Base-by-base conservation (phyloP, 2,797 vertebrate genomes). In the Cossypha caffra region DNA sequence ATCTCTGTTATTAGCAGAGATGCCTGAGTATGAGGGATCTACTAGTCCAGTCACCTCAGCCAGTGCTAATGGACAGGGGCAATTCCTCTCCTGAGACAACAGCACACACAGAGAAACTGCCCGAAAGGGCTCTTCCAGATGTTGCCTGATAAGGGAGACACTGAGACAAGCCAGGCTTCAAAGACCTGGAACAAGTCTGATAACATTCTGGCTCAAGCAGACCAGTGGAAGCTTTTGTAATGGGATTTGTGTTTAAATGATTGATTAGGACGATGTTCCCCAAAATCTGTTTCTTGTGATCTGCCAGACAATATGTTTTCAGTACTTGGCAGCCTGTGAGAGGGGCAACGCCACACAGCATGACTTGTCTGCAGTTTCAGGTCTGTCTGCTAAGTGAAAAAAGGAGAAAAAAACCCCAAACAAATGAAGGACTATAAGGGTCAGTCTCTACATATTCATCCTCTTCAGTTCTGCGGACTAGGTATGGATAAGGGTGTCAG, bases 331-430 rank as follows among this genome's bases (percentile, higher is more conserved):
- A 3, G 52, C 52, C 24, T 28, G 8, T 3, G 23, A 78, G n/a
- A 26, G 29, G 37, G 21, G 10, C n/a, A 78, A 35, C 24, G 42
- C 15, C 18, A 58, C 4, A 51, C 16, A 67, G 26, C 40, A 47
- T 10, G 38, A 42, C 14, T 67, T 25, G 38, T n/a, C 26, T 26
- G 47, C 33, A 57, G 8, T 14, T 76, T 75, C 54, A 67, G 28
- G 25, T 51, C 23, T 74, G 57, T 21, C 40, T 54, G 33, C 52
- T 52, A 57, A 86, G 23, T 20, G 33, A 57, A 75, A 72, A 75
- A 48, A 35, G 13, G 1, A 17, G 18, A 1, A 13, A 15, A 19
- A 43, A 33, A 45, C 19, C 0, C 24, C 21, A 16, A 24, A 54
- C 12, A 78, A 37, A 55, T 25, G 2, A 14, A 38, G 15, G 13